Conservation (phyloP, 2,113 vertebrate species). For the Crotalus tigris region DNA sequence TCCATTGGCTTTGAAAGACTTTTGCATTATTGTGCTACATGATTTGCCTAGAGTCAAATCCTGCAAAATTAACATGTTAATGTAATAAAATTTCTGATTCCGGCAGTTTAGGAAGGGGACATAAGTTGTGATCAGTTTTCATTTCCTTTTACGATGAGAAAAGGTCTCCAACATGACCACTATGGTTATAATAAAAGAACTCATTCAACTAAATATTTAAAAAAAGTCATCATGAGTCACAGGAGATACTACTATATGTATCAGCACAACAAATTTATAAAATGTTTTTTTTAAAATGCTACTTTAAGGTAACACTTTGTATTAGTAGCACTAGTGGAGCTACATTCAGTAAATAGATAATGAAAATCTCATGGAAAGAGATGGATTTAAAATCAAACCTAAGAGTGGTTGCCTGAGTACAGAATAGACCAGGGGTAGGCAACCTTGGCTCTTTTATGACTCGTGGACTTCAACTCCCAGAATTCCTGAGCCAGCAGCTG, state of each 20-base stretch:
- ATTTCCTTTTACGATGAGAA: constrained; percentile 62
- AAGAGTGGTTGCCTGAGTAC: constrained; percentile 1
- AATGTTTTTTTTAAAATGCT: constrained; percentile 24
- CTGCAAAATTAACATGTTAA: constrained; percentile 57
- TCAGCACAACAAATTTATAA: constrained; percentile 58
- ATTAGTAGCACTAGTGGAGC: constrained; percentile 34
- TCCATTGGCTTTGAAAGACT: constrained; percentile 45
- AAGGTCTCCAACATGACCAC: constrained; percentile 69
- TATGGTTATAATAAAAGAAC: background rate
- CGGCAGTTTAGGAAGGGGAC: constrained; percentile 30
- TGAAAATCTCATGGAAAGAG: background rate
- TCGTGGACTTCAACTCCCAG: too few relatives aligned
- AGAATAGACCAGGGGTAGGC: background rate
- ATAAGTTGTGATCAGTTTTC: constrained; percentile 64
- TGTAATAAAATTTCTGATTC: constrained; percentile 46
- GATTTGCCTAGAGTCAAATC: constrained; percentile 52
- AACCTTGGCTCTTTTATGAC: too few relatives aligned
- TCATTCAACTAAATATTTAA: constrained; percentile 12
- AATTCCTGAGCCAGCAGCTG: too few relatives aligned
- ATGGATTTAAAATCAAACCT: constrained; percentile 26
- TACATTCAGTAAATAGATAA: constrained; percentile 10
- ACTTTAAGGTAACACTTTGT: constrained; percentile 57
- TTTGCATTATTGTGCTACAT: constrained; percentile 48
- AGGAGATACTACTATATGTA: constrained; percentile 37
- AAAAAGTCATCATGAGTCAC: constrained; percentile 49